Conservation (phyloP, 2,888 invertebrate species). For the Hyppa rectilinea region DNA sequence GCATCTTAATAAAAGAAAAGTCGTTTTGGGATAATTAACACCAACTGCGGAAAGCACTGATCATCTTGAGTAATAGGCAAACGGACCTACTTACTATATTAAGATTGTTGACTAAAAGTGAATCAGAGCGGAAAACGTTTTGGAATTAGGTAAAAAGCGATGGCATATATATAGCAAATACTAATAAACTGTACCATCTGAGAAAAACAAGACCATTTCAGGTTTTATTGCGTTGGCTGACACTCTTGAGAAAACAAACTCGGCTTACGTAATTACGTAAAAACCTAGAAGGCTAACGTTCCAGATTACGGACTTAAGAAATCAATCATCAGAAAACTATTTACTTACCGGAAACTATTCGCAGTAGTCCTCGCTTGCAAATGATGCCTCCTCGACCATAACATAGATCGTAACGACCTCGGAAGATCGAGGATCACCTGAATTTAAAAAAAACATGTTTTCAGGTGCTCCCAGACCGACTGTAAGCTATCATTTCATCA, state of each 20-base stretch:
- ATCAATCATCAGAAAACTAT: constrained; percentile 51
- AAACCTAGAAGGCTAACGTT: constrained; percentile 38
- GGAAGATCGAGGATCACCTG: neutral
- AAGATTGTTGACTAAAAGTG: constrained; percentile 41
- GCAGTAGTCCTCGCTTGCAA: constrained; percentile 15
- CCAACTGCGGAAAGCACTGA: neutral
- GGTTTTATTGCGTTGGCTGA: constrained; percentile 36
- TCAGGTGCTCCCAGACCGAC: neutral
- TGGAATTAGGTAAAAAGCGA: constrained; percentile 17
- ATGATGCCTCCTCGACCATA: neutral
- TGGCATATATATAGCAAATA: constrained; percentile 49
- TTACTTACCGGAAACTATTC: constrained; percentile 29
- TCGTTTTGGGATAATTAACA: constrained; percentile 1
- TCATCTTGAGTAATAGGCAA: neutral
- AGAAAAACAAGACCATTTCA: constrained; percentile 45
- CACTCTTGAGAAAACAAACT: constrained; percentile 37
- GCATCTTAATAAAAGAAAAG: too few relatives aligned
- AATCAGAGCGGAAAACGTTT: constrained; percentile 45
- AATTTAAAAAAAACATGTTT: neutral
- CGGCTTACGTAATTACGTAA: constrained; percentile 48
- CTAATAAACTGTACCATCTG: constrained; percentile 22
- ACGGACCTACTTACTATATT: constrained; percentile 35
- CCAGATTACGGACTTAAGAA: constrained; percentile 50
- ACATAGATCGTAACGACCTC: neutral
- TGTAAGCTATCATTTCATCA: neutral